Evolutionary conservation across 1,140 invertebrate species (phyloP), one percentile per base, ranked within the genome.

Genomic region (Bombus difficillimus): DNA sequence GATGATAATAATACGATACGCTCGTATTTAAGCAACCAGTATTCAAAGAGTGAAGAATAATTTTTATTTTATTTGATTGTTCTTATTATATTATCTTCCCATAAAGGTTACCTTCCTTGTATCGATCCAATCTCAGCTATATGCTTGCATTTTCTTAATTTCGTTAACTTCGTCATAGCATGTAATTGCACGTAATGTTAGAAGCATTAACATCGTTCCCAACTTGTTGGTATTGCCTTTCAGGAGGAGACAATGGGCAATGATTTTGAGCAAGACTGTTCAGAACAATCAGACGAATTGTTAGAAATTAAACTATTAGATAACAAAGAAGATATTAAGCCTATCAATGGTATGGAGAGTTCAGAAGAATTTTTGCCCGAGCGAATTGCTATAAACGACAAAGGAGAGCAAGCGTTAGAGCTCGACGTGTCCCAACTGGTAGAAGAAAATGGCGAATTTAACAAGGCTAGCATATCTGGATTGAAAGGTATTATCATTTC

Each of bases 211-310:
- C 12, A 73, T 25, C 13, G 28, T 41, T 34, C 57, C 34, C 22
- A 79, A 34, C 41, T 32, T n/a, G 57, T 82, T 84, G 81, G 15
- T 79, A 22, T 64, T 69, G 59, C 62, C 28, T 89, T 83, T 34
- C 68, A 90, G 88, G 72, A 66, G 43, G 77, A 87, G 53, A 0
- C 64, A 37, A 41, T 83, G 12, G 64, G 34, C 64, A 81, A 83
- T 8, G 77, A 62, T 47, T 47, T 28, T 41, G 72, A 89, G 32
- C 34, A 88, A 72, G 32, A 73, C 18, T 68, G 8, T 9, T 32
- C 28, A 34, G 66, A 76, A 18, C 32, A 62, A 73, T 18, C 25
- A 25, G 72, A 85, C 25, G 72, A 75, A 68, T 69, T 43, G 1
- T 59, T 69, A 9, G 73, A 85, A 39, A 47, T 69, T 2, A 78